Percentiles rank a stretch among this genome's conserved stretches.
Evolutionary conservation across 2,888 invertebrate genomes (phyloP).

Genomic region (Bimastos eiseni): DNA sequence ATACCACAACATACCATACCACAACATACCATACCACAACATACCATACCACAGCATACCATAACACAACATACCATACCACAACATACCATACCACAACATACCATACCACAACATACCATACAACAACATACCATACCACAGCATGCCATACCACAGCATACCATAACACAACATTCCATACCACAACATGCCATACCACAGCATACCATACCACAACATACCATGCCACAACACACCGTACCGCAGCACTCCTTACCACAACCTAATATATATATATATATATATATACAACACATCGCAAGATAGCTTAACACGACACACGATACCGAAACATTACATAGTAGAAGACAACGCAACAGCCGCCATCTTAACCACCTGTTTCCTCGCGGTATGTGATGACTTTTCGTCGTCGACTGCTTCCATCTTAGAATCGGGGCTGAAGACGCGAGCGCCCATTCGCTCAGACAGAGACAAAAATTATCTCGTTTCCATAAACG

Average conservation of each 20-base stretch:
- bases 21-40: neutral
- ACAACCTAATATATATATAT: too few species aligned
- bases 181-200: too few species aligned
- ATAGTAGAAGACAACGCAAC: neutral
- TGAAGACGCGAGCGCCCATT: neutral
- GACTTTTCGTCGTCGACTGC: neutral
- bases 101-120: neutral
- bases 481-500: slow-evolving; percentile 13
- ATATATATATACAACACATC: neutral
- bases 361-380: neutral
- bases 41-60: neutral
- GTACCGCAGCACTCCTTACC: neutral
- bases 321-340: neutral
- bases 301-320: neutral
- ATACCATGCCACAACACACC: neutral
- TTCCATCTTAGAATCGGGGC: neutral
- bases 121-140: neutral
- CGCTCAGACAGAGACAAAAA: neutral
- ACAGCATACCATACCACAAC: neutral
- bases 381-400: neutral
- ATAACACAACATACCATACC: neutral
- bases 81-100: neutral
- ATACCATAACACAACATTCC: neutral
- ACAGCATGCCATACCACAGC: neutral
- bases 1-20: neutral